These are phyloP conservation scores for Dromius quadrimaculatus DNA, from an alignment of 2,888 invertebrate species.

Conservation along the genomic window DNA sequence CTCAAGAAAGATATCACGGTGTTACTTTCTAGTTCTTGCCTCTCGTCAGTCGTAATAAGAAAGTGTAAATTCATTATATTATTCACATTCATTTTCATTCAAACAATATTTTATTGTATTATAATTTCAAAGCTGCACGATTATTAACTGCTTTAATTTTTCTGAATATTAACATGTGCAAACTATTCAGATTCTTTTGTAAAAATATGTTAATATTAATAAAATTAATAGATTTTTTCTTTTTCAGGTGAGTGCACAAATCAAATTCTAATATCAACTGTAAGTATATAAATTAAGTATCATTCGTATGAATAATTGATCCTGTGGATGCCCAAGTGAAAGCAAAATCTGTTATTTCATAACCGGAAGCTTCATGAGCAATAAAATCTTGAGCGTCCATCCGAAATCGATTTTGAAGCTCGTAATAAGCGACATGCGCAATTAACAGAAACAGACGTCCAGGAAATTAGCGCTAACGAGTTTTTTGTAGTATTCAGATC, in stretches of 20 bases:
- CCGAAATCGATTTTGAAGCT: neutral
- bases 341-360: slow-evolving; percentile 7
- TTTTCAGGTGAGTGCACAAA: slow-evolving; percentile 18
- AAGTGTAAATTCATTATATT: too few species aligned
- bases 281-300: slow-evolving; percentile 18
- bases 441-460: slow-evolving; percentile 4
- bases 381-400: slow-evolving; percentile 10
- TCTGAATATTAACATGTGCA: too few species aligned
- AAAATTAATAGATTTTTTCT: neutral
- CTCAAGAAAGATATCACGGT: too few species aligned
- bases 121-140: too few species aligned
- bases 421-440: slow-evolving; percentile 5
- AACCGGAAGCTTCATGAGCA: neutral
- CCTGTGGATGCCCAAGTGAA: slow-evolving; percentile 3
- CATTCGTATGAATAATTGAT: slow-evolving; percentile 8
- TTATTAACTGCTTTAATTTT: too few species aligned
- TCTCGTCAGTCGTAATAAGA: too few species aligned
- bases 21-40: too few species aligned
- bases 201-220: too few species aligned
- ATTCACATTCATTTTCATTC: too few species aligned
- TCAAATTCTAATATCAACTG: neutral
- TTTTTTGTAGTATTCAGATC: too few species aligned
- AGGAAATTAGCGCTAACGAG: slow-evolving; percentile 19
- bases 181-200: too few species aligned
- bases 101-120: too few species aligned